Evolutionary conservation across 2,888 invertebrate species (phyloP), one percentile per base, ranked within the genome.

Genomic region (Pseudoips prasinana): DNA sequence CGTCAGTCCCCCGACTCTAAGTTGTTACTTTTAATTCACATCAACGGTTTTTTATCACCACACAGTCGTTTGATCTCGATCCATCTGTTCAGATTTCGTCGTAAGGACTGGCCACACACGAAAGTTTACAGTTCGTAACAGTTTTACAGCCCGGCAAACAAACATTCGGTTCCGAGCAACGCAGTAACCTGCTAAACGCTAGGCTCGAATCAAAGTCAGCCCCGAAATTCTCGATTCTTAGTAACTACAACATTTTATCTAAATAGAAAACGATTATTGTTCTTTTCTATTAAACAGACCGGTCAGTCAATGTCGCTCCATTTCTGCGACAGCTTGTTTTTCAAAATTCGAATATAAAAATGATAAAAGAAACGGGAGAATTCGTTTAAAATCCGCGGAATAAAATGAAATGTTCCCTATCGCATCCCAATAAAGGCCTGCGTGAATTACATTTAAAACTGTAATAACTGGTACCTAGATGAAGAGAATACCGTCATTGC

Each of bases 31-130:
- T 73, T 73, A 77, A 78, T 75, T 72, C 77, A 76, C 83, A 85
- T 85, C 74, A 84, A 83, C 75, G 61, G 61, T 64, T 78, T 84
- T 87, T 88, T 85, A 86, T 84, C 78, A 72, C 75, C 70, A 54
- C 62, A 57, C 39, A 62, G 58, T 68, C 82, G 78, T 87, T 88
- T 88, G 88, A 88, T 87, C 75, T 86, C 75, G 44, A 64, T 65
- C 79, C 88, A 87, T 87, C 88, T 87, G 88, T 77, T 75, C 74
- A 65, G 74, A 80, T 76, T 86, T 88, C 88, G 86, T 79, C 82
- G 87, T 88, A 88, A 88, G 87, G 83, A 81, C 81, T 80, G 87
- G 76, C 88, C 87, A 88, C 88, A 87, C 88, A 85, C 87, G 85
- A 77, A 48, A 76, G 82, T 87, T 86, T 88, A 87, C 86, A 79